A percentile compares a stretch with the other conserved stretches of the same genome.
phyloP scores from a whole-genome alignment of 2,113 vertebrate genomes.

The Sceloporus undulatus region DNA sequence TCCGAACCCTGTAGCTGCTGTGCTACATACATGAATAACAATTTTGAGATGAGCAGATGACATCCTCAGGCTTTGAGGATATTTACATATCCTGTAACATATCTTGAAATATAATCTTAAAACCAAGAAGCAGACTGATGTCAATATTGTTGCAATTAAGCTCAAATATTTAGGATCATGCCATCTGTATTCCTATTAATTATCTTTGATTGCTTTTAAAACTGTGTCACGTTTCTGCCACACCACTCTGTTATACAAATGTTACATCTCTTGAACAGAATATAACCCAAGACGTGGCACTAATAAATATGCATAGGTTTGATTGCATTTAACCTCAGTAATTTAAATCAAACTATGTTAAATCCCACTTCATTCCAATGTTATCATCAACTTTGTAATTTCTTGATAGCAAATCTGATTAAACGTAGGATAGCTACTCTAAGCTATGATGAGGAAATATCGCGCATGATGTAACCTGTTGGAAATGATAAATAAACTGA shows the following conservation, averaged over 20 bases:
- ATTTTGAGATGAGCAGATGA: not conserved
- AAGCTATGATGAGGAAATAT: not conserved
- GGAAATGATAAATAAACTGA: constrained; percentile 9
- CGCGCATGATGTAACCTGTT: not conserved
- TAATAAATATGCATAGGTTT: constrained; percentile 18
- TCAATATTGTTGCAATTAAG: not conserved
- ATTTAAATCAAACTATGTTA: constrained; percentile 34
- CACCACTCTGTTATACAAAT: not conserved
- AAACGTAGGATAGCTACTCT: not conserved
- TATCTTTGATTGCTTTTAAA: not conserved
- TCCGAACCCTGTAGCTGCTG: not conserved
- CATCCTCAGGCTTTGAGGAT: not conserved
- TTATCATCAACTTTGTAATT: constrained; percentile 17
- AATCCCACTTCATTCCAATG: constrained; percentile 14
- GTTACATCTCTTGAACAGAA: constrained; percentile 1
- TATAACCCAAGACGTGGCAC: not conserved
- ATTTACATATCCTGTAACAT: not conserved
- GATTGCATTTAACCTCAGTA: constrained; percentile 36
- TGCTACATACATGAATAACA: not conserved
- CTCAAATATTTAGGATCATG: not conserved
- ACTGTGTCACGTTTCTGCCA: not conserved
- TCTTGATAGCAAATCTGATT: constrained; percentile 17
- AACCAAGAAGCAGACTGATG: not conserved
- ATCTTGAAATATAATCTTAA: not conserved
- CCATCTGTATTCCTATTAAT: not conserved